phyloP scores from a whole-genome alignment of 1,140 invertebrate genomes.

The Bombus confusus region DNA sequence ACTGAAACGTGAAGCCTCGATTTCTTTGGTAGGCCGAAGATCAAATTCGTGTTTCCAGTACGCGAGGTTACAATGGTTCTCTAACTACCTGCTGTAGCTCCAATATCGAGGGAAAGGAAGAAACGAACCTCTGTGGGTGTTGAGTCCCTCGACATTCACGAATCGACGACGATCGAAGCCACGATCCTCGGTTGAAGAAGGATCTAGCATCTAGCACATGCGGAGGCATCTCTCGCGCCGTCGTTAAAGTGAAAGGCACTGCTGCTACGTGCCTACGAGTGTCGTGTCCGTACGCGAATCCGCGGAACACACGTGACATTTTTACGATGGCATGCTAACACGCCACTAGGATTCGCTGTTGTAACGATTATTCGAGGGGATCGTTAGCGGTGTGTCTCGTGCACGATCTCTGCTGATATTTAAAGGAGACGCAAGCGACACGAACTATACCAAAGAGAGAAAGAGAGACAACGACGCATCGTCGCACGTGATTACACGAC shows the following conservation, averaged over 20 bases:
- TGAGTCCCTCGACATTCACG: not conserved
- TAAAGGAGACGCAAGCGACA: not conserved
- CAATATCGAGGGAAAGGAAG: not conserved
- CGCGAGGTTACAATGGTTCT: not conserved
- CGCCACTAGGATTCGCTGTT: not conserved
- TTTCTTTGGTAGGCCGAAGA: not conserved
- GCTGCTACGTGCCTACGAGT: not conserved
- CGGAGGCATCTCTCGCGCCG: conserved; percentile 31
- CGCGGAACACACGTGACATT: conserved; percentile 44
- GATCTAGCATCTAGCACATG: conserved; percentile 19
- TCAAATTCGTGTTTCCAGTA: not conserved
- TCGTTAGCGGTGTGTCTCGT: not conserved
- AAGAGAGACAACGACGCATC: not conserved
- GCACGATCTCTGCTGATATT: conserved; percentile 24
- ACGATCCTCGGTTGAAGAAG: not conserved
- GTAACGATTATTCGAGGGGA: conserved; percentile 17
- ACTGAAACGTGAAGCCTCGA: not conserved
- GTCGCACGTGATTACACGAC: not conserved
- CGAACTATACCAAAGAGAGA: not conserved
- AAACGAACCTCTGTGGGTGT: conserved; percentile 2
- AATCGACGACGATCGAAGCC: conserved; percentile 27
- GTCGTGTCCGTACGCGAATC: conserved; percentile 35
- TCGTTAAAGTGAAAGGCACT: conserved; percentile 43
- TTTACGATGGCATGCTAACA: conserved; percentile 41
- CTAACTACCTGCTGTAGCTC: no score